phyloP scores from a whole-genome alignment of 35 echinoderm and acorn worm species.

The Hemicentrotus pulcherrimus region DNA sequence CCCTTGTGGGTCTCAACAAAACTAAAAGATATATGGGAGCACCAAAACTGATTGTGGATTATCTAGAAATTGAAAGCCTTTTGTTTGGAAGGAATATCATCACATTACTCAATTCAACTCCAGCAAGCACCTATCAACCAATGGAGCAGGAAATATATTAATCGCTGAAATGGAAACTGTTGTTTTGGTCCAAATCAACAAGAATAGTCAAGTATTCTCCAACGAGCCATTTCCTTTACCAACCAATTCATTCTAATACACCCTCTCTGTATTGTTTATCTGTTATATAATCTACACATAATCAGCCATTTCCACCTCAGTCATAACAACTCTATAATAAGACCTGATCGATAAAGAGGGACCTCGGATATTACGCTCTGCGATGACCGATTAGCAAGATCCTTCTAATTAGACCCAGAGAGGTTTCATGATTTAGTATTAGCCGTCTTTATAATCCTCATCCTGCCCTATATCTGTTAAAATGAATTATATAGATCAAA shows the following conservation, averaged over 20 bases:
- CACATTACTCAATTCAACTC: no score
- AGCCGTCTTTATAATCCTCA: background rate
- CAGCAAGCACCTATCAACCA: no score
- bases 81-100: no score
- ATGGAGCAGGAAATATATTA: no score
- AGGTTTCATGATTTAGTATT: background rate
- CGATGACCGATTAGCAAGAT: background rate
- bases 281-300: conserved; percentile 1
- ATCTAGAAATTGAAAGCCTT: no score
- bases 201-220: background rate
- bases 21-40: no score
- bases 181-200: background rate
- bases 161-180: no score
- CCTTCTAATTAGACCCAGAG: background rate
- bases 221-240: background rate
- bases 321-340: background rate
- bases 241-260: background rate
- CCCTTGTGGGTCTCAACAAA: no score
- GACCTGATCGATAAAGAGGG: background rate
- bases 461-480: background rate
- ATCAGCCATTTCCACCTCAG: background rate
- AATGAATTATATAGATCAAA: background rate
- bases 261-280: background rate
- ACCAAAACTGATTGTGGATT: no score
- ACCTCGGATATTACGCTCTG: background rate